Conservation (phyloP, 2,113 vertebrate species). For the Sphyrna mokarran region DNA sequence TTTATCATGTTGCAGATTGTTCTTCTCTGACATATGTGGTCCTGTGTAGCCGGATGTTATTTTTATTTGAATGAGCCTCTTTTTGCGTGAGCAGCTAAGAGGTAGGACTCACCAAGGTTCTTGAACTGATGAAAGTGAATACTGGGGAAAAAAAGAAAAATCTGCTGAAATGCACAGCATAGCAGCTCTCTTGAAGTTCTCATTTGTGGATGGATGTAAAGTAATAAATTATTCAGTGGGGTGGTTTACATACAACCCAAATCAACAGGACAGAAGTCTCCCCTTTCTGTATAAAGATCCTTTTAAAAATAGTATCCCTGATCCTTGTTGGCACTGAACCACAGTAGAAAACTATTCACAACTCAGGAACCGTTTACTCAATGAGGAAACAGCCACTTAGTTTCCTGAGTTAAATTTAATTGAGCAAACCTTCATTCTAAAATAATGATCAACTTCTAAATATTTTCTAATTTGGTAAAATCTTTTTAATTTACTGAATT, state of each 20-base stretch:
- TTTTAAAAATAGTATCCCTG: not conserved
- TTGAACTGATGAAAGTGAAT: not conserved
- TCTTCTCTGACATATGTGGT: not conserved
- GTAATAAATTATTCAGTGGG: not conserved
- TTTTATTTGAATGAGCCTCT: not conserved
- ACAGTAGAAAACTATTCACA: not conserved
- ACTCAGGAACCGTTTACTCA: not conserved
- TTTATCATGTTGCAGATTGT: conserved; percentile 16
- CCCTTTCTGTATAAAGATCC: not conserved
- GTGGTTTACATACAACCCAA: not conserved
- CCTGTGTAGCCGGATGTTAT: not conserved
- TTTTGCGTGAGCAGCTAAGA: not conserved
- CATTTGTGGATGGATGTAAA: not conserved
- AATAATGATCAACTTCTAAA: not conserved
- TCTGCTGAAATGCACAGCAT: not conserved
- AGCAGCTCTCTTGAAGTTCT: not conserved
- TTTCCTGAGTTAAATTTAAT: not conserved
- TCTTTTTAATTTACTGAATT: not conserved
- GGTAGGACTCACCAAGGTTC: not conserved
- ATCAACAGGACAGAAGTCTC: not conserved
- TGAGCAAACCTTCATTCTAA: not conserved
- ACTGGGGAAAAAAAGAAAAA: not conserved
- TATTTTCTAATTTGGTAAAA: not conserved
- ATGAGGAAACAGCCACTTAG: not conserved
- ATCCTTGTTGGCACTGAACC: not conserved